Conservation (phyloP, 2,797 vertebrate genomes). For the Gymnoscopelus microlampas region DNA sequence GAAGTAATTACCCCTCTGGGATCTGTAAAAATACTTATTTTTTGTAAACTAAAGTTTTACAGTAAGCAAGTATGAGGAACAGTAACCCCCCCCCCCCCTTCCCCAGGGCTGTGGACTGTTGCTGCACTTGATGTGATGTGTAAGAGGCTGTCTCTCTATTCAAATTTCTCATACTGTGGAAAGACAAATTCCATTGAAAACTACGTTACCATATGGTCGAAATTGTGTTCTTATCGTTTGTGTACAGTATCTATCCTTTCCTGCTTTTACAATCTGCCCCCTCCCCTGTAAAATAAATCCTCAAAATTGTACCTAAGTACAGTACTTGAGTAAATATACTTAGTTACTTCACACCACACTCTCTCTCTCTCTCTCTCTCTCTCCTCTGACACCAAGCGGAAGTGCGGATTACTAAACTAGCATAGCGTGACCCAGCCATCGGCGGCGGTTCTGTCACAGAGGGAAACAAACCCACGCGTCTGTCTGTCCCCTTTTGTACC, state of each 20-base stretch:
- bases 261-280: constrained; percentile 44
- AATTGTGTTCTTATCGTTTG: constrained; percentile 12
- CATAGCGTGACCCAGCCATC: constrained; percentile 32
- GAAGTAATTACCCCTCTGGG: too few species aligned
- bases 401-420: constrained; percentile 33
- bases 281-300: background rate
- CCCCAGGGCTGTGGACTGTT: too few species aligned
- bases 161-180: background rate
- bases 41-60: too few species aligned
- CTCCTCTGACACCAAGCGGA: background rate
- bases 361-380: constrained; percentile 1
- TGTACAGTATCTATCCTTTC: constrained; percentile 4
- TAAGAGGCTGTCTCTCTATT: too few species aligned
- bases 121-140: too few species aligned
- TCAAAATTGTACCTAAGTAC: too few species aligned
- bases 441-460: constrained; percentile 18
- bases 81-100: too few species aligned
- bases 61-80: too few species aligned
- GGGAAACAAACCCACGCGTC: constrained; percentile 9
- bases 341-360: too few species aligned
- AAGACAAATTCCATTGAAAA: constrained; percentile 24
- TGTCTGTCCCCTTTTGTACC: constrained; percentile 21
- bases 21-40: too few species aligned
- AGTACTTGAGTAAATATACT: too few species aligned
- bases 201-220: constrained; percentile 9